phyloP scores from a whole-genome alignment of 2,113 vertebrate genomes.

The Notarius quadriscutis region DNA sequence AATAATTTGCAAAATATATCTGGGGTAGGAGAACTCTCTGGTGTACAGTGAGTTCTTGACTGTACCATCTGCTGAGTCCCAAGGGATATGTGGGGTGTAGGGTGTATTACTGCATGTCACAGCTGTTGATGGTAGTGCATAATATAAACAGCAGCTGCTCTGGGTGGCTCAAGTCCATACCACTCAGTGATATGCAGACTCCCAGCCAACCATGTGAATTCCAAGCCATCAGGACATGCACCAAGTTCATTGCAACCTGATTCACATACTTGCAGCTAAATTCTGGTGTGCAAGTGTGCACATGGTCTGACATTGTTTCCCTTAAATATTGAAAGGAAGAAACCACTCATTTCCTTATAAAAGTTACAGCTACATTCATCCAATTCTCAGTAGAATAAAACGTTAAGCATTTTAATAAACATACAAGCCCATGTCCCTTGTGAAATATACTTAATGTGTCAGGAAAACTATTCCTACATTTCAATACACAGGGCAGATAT shows the following conservation, averaged over 20 bases:
- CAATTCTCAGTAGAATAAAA: background rate
- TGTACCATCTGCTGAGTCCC: slow-evolving; percentile 54
- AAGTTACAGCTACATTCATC: background rate
- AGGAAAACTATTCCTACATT: no score
- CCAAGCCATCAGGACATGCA: background rate
- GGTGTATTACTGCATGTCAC: background rate
- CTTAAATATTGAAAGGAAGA: background rate
- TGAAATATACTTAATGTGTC: no score
- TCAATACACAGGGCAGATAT: no score
- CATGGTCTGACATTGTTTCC: background rate
- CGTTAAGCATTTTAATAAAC: background rate
- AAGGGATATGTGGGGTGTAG: background rate
- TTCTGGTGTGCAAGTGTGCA: background rate
- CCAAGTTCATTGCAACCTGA: background rate
- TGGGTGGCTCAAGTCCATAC: background rate
- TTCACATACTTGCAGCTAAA: background rate
- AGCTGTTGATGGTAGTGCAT: background rate
- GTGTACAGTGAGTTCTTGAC: slow-evolving; percentile 15
- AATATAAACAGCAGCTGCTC: background rate
- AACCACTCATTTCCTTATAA: background rate
- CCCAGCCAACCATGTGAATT: background rate
- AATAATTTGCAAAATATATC: background rate
- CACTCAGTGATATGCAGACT: background rate
- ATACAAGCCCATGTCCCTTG: background rate
- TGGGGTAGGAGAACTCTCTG: slow-evolving; percentile 17